Evolutionary conservation across 2,113 vertebrate genomes (phyloP).

Genomic region (Myotis lucifugus): DNA sequence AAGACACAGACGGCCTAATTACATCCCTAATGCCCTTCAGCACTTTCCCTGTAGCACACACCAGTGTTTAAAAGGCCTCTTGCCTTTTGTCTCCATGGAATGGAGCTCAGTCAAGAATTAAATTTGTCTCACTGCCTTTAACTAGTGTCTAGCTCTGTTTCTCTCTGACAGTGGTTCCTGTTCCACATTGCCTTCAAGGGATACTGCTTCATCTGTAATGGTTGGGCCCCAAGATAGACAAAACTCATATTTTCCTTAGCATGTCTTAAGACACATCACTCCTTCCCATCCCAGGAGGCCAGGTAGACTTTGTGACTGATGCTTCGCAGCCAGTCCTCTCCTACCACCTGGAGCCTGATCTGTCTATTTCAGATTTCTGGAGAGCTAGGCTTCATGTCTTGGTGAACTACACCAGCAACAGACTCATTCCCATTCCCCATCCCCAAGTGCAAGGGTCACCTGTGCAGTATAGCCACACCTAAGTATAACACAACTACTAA

Average conservation of each 20-base stretch:
- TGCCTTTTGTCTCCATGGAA: background rate
- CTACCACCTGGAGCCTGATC: background rate
- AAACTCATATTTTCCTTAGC: background rate
- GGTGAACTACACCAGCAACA: background rate
- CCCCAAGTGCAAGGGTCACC: too few relatives aligned
- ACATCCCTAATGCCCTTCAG: too few relatives aligned
- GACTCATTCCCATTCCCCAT: background rate
- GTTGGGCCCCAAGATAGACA: background rate
- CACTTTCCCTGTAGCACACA: background rate
- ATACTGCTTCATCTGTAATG: background rate
- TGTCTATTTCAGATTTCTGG: background rate
- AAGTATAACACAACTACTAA: rapidly evolving
- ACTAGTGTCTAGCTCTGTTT: background rate
- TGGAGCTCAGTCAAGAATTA: background rate
- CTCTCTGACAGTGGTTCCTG: background rate
- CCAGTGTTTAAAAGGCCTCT: background rate
- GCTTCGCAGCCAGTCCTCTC: background rate
- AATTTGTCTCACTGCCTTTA: background rate
- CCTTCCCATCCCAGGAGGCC: background rate
- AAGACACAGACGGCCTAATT: background rate
- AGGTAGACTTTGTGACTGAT: background rate
- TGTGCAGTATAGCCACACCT: background rate
- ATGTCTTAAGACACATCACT: background rate
- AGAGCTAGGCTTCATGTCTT: background rate
- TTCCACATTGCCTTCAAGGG: background rate